phyloP scores from a whole-genome alignment of 2,797 vertebrate species.

The Tinamus major region DNA sequence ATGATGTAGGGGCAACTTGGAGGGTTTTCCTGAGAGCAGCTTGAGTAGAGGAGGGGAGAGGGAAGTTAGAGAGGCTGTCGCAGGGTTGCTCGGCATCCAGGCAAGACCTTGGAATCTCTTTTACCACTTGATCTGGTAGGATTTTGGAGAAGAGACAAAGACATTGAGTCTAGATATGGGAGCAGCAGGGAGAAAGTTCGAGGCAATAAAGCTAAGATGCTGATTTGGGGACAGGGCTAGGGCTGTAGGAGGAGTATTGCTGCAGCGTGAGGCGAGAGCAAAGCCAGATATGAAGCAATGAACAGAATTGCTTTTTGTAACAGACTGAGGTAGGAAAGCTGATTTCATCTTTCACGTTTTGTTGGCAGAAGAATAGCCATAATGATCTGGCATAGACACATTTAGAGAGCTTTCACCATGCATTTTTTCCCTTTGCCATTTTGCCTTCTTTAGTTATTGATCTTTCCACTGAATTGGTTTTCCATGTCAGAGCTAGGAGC shows the following conservation, averaged over 20 bases:
- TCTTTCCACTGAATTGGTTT: background rate
- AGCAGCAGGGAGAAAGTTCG: background rate
- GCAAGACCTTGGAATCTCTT: background rate
- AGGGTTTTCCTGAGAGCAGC: background rate
- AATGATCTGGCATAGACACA: background rate
- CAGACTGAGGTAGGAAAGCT: background rate
- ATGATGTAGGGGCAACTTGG: background rate
- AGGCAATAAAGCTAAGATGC: background rate
- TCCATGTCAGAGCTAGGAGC: background rate
- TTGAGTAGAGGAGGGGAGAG: background rate
- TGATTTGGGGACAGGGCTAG: accelerated
- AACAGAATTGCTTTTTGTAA: background rate
- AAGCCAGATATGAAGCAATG: background rate
- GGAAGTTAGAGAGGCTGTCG: background rate
- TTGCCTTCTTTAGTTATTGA: background rate
- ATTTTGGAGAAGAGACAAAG: background rate
- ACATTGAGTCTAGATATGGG: background rate
- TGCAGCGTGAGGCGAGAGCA: background rate
- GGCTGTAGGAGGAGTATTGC: background rate
- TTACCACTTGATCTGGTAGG: background rate
- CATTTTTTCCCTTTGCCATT: background rate
- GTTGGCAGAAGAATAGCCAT: background rate
- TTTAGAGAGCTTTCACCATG: background rate
- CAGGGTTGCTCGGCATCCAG: background rate
- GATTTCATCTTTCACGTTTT: background rate